Conservation (phyloP, 1,140 invertebrate genomes). For the Drosophila simulans region DNA sequence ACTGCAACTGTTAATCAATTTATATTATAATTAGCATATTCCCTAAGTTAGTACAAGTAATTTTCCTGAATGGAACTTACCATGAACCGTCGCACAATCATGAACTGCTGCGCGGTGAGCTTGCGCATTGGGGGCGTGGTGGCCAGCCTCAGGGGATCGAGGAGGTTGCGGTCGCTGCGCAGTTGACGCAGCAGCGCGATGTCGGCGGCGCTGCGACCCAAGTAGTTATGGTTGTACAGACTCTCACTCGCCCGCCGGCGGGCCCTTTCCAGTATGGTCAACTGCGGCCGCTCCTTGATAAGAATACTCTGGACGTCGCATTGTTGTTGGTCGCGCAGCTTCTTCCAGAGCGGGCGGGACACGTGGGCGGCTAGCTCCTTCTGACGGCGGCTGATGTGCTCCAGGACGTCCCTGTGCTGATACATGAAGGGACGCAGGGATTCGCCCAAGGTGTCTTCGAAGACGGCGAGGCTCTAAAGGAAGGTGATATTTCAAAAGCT, state of each 20-base stretch:
- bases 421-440: slow-evolving; percentile 31
- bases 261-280: slow-evolving; percentile 43
- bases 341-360: slow-evolving; percentile 59
- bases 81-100: slow-evolving; percentile 49
- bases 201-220: slow-evolving; percentile 56
- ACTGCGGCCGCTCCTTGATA: slow-evolving; percentile 4
- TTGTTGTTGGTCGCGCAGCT: slow-evolving; percentile 23
- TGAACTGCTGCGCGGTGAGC: slow-evolving; percentile 34
- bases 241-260: slow-evolving; percentile 24
- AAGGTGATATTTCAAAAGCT: background rate
- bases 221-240: slow-evolving; percentile 59
- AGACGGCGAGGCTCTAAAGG: slow-evolving; percentile 18
- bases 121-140: slow-evolving; percentile 34
- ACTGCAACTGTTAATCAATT: too few relatives aligned
- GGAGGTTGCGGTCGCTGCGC: slow-evolving; percentile 25
- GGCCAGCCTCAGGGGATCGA: slow-evolving; percentile 21
- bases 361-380: background rate
- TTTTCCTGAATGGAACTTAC: slow-evolving; percentile 10
- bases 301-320: slow-evolving; percentile 72
- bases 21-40: too few relatives aligned
- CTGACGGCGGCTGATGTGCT: background rate
- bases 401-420: slow-evolving; percentile 5
- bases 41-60: too few relatives aligned
- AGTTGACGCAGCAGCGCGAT: slow-evolving; percentile 44
- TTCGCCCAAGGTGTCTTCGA: slow-evolving; percentile 41